These are phyloP conservation scores for Platycercus adscitus DNA, from an alignment of 2,113 vertebrate species.

Conservation along the genomic window DNA sequence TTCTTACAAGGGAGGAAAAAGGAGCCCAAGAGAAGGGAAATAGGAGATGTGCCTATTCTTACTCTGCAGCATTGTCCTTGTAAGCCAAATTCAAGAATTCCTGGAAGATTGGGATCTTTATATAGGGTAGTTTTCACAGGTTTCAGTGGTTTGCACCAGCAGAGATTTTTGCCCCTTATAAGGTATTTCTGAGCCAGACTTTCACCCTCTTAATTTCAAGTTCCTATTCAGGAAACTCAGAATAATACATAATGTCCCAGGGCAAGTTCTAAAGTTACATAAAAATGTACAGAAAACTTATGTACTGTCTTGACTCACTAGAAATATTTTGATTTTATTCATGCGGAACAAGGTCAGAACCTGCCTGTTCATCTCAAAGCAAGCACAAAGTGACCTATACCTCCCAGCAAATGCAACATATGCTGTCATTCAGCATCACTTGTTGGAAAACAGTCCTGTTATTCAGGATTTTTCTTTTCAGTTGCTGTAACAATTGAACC, in stretches of 20 bases:
- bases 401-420: background rate
- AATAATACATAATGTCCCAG: background rate
- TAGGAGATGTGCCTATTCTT: background rate
- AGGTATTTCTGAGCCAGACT: background rate
- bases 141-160: background rate
- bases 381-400: background rate
- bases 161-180: background rate
- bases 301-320: background rate
- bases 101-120: background rate
- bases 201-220: background rate
- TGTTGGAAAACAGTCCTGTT: background rate
- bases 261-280: background rate
- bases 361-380: background rate
- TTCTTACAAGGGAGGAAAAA: background rate
- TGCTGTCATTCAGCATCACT: accelerated
- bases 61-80: background rate
- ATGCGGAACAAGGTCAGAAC: background rate
- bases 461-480: background rate
- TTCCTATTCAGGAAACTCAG: background rate
- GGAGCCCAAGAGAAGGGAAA: background rate
- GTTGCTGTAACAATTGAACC: background rate
- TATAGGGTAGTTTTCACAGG: background rate
- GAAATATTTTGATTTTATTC: background rate
- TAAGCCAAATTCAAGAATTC: background rate
- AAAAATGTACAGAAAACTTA: background rate